These are phyloP conservation scores for Sebastes itinus DNA, from an alignment of 2,797 vertebrate genomes.

Conservation along the genomic window DNA sequence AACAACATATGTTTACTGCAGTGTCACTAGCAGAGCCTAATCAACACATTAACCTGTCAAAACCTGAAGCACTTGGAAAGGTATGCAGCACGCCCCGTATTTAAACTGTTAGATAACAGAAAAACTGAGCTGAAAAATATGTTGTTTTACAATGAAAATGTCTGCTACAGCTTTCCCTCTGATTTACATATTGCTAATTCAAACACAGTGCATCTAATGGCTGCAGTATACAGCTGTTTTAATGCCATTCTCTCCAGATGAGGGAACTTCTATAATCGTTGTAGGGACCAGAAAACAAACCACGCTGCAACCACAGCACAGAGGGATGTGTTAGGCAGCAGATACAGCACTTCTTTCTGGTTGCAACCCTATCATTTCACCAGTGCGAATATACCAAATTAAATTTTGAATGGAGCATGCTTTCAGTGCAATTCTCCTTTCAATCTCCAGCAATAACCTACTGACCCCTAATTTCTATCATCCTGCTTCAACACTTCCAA, in stretches of 20 bases:
- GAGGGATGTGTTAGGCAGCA: neutral
- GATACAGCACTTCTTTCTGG: neutral
- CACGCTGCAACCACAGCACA: neutral
- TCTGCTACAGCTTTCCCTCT: neutral
- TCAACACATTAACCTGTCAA: constrained; percentile 34
- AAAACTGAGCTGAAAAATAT: neutral
- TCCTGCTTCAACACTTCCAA: constrained; percentile 2
- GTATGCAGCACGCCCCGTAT: neutral
- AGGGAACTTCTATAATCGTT: neutral
- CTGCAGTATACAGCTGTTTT: neutral
- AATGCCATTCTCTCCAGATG: neutral
- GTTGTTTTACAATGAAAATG: neutral
- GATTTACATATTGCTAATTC: neutral
- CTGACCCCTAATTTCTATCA: neutral
- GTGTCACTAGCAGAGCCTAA: neutral
- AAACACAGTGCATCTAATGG: neutral
- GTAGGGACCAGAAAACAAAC: neutral
- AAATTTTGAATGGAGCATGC: neutral
- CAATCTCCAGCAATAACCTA: neutral
- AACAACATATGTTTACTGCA: neutral
- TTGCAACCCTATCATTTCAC: neutral
- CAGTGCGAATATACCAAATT: neutral
- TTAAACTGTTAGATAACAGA: neutral
- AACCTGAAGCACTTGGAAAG: constrained; percentile 1
- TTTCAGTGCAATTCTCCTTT: neutral